Percentiles rank a stretch among this genome's conserved stretches.
Conservation (phyloP, 2,797 vertebrate genomes). For the Peromyscus attwateri region DNA sequence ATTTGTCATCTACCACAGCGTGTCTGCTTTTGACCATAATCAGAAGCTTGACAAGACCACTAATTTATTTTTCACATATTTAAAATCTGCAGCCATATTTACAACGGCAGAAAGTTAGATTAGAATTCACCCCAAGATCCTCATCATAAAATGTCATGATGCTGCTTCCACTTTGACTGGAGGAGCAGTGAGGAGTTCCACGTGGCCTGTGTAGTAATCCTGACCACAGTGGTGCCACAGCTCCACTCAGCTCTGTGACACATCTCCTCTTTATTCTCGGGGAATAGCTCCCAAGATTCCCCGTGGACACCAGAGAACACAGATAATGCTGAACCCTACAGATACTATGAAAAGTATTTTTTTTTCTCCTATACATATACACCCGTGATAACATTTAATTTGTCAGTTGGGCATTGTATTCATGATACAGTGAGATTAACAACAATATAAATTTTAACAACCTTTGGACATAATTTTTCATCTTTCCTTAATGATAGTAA, state of each 20-base stretch:
- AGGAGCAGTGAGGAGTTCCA: not conserved
- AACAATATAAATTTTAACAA: not conserved
- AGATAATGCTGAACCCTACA: not conserved
- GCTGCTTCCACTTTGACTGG: not conserved
- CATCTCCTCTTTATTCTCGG: not conserved
- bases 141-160: not conserved
- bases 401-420: not conserved
- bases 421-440: not conserved
- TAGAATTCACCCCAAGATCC: not conserved
- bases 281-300: not conserved
- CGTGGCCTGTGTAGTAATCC: not conserved
- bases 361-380: not conserved
- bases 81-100: constrained; percentile 8
- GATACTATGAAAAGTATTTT: not conserved
- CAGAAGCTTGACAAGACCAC: constrained; percentile 33
- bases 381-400: not conserved
- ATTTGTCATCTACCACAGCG: not conserved
- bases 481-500: not conserved
- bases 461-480: not conserved
- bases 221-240: not conserved
- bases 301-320: not conserved
- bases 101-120: not conserved
- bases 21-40: not conserved
- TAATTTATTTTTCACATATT: constrained; percentile 18
- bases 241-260: not conserved